These are phyloP conservation scores for Thamnophis sirtalis DNA, from an alignment of 2,113 vertebrate genomes.

Conservation along the genomic window DNA sequence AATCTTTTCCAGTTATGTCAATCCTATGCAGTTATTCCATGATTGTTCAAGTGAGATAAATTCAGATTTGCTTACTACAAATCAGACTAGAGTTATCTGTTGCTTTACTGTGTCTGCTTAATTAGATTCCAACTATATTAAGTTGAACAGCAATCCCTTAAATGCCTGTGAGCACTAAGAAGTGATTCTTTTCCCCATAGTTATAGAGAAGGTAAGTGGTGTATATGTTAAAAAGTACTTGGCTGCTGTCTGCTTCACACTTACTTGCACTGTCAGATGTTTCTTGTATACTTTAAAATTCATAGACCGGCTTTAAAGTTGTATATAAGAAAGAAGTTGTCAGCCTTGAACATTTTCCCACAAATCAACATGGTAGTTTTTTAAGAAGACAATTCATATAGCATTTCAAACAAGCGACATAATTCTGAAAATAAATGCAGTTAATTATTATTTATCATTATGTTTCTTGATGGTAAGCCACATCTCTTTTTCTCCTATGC, in stretches of 20 bases:
- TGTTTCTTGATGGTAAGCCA: conserved; percentile 4
- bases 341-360: neutral
- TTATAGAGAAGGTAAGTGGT: neutral
- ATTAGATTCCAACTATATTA: neutral
- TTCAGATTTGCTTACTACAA: neutral
- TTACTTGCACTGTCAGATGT: neutral
- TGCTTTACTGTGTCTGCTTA: neutral
- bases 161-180: neutral
- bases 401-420: neutral
- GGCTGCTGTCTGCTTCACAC: neutral
- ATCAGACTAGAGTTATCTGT: neutral
- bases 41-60: neutral
- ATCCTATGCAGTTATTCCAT: neutral
- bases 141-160: neutral
- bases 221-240: neutral
- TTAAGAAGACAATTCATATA: neutral
- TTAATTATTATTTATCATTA: conserved; percentile 10
- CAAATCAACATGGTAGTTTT: neutral
- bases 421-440: neutral
- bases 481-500: accelerated
- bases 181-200: neutral
- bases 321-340: neutral
- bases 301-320: neutral
- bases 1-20: neutral
- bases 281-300: neutral